Conservation (phyloP, 2,797 vertebrate genomes). For the Pangasius krempfi region DNA sequence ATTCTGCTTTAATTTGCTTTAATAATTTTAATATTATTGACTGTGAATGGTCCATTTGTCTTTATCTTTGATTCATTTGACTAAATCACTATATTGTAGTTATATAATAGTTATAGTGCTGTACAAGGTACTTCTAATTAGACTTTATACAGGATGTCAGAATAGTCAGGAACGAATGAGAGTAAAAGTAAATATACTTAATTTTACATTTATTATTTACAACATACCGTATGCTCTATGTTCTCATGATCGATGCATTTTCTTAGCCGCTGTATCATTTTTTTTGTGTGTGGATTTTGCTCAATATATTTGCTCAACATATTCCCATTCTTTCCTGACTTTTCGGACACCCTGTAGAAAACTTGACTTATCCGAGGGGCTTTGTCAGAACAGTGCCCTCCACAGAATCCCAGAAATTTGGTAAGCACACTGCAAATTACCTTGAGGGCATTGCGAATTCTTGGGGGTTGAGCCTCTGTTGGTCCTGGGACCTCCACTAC, state of each 20-base stretch:
- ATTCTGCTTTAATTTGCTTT: background rate
- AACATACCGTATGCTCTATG: background rate
- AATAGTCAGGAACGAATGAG: background rate
- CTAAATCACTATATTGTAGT: background rate
- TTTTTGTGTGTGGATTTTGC: background rate
- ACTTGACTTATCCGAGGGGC: background rate
- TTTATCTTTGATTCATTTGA: background rate
- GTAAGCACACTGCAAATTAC: background rate
- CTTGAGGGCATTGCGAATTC: background rate
- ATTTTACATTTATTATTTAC: background rate
- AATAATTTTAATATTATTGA: background rate
- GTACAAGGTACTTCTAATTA: background rate
- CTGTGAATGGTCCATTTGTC: background rate
- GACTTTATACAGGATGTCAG: background rate
- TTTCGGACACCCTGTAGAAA: background rate
- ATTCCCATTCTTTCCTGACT: background rate
- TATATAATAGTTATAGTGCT: background rate
- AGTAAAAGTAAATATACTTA: background rate
- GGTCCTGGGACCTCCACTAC: background rate
- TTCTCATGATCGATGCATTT: background rate
- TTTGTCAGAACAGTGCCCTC: background rate
- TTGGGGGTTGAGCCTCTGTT: background rate
- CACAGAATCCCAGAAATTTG: background rate
- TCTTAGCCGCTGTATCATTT: background rate
- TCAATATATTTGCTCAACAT: too few species aligned